Conservation (phyloP, 2,888 invertebrate species). For the Resseliella maxima region DNA sequence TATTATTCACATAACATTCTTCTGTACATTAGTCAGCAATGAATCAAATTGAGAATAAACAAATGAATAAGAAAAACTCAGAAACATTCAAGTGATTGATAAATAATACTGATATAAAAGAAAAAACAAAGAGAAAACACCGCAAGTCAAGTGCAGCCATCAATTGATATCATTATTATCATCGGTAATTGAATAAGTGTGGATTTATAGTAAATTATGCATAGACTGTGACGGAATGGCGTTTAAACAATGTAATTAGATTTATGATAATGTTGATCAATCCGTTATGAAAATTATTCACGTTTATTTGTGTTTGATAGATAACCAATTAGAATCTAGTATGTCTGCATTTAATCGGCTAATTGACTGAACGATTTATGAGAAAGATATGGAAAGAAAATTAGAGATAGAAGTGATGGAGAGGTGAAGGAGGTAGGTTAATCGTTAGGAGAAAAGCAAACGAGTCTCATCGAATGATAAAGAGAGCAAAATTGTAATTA, state of each 20-base stretch:
- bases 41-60: no score
- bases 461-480: no score
- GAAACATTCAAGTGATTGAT: no score
- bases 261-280: neutral
- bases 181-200: neutral
- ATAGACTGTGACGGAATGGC: neutral
- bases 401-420: no score
- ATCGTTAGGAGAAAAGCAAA: no score
- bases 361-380: neutral
- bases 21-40: no score
- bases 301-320: conserved; percentile 7
- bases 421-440: no score
- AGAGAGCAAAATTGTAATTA: no score
- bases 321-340: neutral
- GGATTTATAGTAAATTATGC: neutral
- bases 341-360: neutral
- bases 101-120: neutral
- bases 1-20: no score
- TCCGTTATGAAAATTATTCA: neutral
- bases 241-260: neutral
- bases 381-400: no score
- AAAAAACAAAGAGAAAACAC: neutral
- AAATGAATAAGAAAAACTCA: no score
- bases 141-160: neutral
- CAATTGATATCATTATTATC: neutral